Percentiles rank a stretch among this genome's conserved stretches.
Evolutionary conservation across 2,888 invertebrate genomes (phyloP).

Genomic region (Epirrhoe alternata): DNA sequence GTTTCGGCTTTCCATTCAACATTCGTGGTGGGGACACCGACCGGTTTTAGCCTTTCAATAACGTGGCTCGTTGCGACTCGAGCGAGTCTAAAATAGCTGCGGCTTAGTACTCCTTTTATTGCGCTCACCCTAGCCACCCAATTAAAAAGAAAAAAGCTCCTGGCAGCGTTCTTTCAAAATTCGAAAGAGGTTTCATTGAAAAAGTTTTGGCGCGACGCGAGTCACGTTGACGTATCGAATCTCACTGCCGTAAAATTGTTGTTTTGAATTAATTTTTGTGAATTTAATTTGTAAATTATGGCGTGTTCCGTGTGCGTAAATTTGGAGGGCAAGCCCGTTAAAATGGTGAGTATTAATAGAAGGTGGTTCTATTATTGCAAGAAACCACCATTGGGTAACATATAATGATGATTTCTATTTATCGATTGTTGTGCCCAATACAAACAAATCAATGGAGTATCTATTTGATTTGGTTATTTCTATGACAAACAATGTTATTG

Average conservation of each 20-base stretch:
- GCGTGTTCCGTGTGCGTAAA: conserved; percentile 66
- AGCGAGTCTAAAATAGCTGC: conserved; percentile 45
- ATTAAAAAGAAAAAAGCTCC: conserved; percentile 39
- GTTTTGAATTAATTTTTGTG: conserved; percentile 32
- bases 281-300: conserved; percentile 52
- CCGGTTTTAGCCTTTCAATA: conserved; percentile 55
- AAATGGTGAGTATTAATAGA: conserved; percentile 57
- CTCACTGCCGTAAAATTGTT: conserved; percentile 32
- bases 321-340: conserved; percentile 58
- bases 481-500: background rate
- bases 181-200: conserved; percentile 29
- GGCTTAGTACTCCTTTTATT: conserved; percentile 30
- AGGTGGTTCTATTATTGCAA: too few species aligned
- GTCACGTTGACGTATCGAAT: conserved; percentile 38
- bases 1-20: conserved; percentile 22
- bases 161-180: conserved; percentile 39
- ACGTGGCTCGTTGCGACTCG: conserved; percentile 48
- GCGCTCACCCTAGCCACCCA: conserved; percentile 16
- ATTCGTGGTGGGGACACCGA: conserved; percentile 48
- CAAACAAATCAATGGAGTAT: background rate
- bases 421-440: background rate
- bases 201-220: conserved; percentile 32
- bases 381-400: too few species aligned
- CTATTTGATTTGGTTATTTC: background rate
- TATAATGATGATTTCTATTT: too few species aligned